Evolutionary conservation across 1,140 invertebrate genomes (phyloP).

Genomic region (Ectropis grisescens): DNA sequence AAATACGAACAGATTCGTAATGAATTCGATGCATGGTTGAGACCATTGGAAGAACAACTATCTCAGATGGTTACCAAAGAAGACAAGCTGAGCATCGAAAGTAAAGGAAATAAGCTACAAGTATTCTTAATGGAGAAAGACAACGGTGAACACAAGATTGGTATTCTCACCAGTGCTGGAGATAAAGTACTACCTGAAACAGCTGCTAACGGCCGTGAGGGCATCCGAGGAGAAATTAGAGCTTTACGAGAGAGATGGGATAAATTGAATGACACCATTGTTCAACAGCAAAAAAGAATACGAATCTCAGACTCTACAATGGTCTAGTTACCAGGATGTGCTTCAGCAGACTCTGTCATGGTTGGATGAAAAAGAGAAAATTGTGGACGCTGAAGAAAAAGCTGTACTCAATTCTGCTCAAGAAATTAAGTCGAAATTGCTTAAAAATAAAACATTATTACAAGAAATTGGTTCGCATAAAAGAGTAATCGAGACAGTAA

Average conservation of each 20-base stretch:
- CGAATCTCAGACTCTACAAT: slow-evolving; percentile 87
- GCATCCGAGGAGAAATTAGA: slow-evolving; percentile 85
- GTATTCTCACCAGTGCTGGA: slow-evolving; percentile 79
- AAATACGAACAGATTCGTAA: slow-evolving; percentile 83
- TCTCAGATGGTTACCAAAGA: slow-evolving; percentile 74
- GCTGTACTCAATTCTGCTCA: slow-evolving; percentile 77
- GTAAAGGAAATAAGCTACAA: slow-evolving; percentile 74
- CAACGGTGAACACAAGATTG: slow-evolving; percentile 84
- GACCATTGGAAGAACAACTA: slow-evolving; percentile 82
- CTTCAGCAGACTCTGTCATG: slow-evolving; percentile 86
- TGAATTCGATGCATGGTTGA: slow-evolving; percentile 83
- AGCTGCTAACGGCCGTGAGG: slow-evolving; percentile 89
- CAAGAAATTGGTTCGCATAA: slow-evolving; percentile 94
- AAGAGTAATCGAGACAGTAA: slow-evolving; percentile 88
- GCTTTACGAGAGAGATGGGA: slow-evolving; percentile 88
- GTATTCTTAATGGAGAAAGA: slow-evolving; percentile 86
- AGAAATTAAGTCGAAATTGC: slow-evolving; percentile 88
- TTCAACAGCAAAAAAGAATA: slow-evolving; percentile 86
- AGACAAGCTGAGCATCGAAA: slow-evolving; percentile 71
- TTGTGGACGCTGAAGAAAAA: slow-evolving; percentile 79
- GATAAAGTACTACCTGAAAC: slow-evolving; percentile 93
- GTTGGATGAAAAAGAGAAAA: slow-evolving; percentile 89
- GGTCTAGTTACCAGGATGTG: slow-evolving; percentile 88
- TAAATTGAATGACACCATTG: slow-evolving; percentile 82
- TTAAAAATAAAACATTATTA: slow-evolving; percentile 88